Base-by-base conservation (phyloP, 2,888 invertebrate species). In the Pasiphila rectangulata region DNA sequence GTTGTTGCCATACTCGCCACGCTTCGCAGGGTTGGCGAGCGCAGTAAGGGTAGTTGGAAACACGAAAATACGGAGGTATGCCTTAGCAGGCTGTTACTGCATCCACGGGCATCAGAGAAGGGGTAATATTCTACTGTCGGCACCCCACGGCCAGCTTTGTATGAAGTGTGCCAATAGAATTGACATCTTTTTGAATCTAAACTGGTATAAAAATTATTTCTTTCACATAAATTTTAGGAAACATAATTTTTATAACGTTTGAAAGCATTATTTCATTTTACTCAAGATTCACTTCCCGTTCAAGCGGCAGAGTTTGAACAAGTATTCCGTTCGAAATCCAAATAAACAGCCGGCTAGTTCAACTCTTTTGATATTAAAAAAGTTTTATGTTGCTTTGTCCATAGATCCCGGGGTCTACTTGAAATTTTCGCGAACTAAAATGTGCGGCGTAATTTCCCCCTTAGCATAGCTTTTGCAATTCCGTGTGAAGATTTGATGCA, bases 361-460 rank as follows among this genome's bases (percentile, higher is more conserved):
- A 63, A 64, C 61, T 68, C 62, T 61, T 66, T 59, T 51, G 64
- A 68, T 71, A 73, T 73, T 72, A 69, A 71, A 73, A 72, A 73
- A 73, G 70, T 73, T 73, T 63, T 35, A 47, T 60, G 54, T 54
- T 43, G 19, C 40, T 42, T 30, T 32, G 32, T 32, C 42, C 36
- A 35, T 37, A 19, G 17, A 40, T 35, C 29, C 38, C 24, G 20
- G 15, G 34, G 16, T 34, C 34, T 3, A 19, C 23, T 38, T 42
- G 34, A 27, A 27, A 30, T 24, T 32, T 38, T 29, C 29, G n/a
- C 38, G 15, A 32, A 38, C 29, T 38, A 38, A 36, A 43, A 16
- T 23, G 16, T 15, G 37, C 36, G 24, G 9, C 12, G 16, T 15
- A 17, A 1, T 36, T 29, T 36, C 27, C 29, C 34, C 27, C 9